Base-by-base conservation (phyloP, 2,888 invertebrate genomes). In the Cryptus armator region DNA sequence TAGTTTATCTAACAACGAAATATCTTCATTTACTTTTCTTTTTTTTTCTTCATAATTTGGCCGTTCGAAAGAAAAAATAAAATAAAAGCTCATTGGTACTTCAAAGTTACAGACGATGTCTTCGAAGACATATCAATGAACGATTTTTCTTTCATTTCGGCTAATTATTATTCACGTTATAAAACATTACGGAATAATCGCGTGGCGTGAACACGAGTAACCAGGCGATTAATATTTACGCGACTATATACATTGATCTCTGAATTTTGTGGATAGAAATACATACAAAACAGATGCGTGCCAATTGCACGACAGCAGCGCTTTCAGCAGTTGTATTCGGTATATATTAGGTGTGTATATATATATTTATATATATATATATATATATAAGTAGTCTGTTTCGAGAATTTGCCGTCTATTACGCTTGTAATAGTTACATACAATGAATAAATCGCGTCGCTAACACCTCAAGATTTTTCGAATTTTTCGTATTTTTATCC, bases 1-100 rank as follows among this genome's bases (percentile, higher is more conserved):
- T 89, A 85, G 91, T 90, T 91, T 64, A 91, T 90, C 85, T 90
- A 80, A 76, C 71, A 77, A 85, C 72, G 66, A 80, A 76, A 68
- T 29, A 43, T 24, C 78, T 56, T 66, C 56, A 48, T 67, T 72
- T 37, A 66, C 59, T n/a, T 24, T 24, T 24, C 51, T 72, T 62
- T 14, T n/a, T n/a, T n/a, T 72, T 62, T 72, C 32, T 14, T 6
- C 62, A 32, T 6, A 32, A 29, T 29, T 29, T 12, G 6, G 29
- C 32, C 62, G 7, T 12, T 12, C 12, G 56, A 56, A 24, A 56
- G 24, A 62, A 12, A 29, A 4, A 4, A 53, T 1, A 53, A 56
- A 24, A 3, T 24, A 59, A 59, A 32, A 32, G 10, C n/a, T 62
- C 14, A 62, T 14, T 12, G 56, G 29, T 5, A 14, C 14, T 6